These are phyloP conservation scores for Pachymerium ferrugineum DNA, from an alignment of 2,888 invertebrate genomes.

Conservation along the genomic window DNA sequence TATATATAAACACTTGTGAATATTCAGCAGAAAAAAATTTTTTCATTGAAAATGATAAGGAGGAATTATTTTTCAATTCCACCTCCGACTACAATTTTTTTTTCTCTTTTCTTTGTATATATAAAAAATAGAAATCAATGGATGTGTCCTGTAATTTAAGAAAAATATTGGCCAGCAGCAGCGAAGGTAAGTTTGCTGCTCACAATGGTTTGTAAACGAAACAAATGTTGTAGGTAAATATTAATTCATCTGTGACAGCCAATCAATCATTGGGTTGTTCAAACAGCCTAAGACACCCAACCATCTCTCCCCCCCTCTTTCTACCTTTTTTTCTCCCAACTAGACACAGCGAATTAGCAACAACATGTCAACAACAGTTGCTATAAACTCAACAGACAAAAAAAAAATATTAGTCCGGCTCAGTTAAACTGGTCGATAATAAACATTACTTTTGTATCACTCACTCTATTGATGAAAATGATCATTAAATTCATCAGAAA, in stretches of 20 bases:
- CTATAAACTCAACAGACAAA: background rate
- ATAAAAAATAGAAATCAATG: no score
- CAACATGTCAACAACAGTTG: slow-evolving; percentile 21
- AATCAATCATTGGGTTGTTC: background rate
- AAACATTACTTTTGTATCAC: slow-evolving; percentile 18
- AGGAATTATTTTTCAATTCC: background rate
- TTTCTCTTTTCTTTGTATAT: background rate
- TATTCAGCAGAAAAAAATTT: background rate
- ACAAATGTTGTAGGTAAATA: slow-evolving; percentile 16
- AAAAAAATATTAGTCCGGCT: slow-evolving; percentile 1
- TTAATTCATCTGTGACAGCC: slow-evolving; percentile 14
- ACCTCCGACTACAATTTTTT: background rate
- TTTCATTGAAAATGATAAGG: background rate
- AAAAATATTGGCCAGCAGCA: background rate
- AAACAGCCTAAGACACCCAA: background rate
- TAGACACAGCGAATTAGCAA: background rate
- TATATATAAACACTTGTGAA: background rate
- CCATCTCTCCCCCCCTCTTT: background rate
- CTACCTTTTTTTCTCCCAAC: background rate
- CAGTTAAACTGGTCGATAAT: slow-evolving; percentile 16
- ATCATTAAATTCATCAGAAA: slow-evolving; percentile 20
- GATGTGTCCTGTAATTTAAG: slow-evolving; percentile 5
- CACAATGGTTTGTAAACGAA: slow-evolving; percentile 18
- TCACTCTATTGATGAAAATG: slow-evolving; percentile 16
- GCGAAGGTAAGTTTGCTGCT: slow-evolving; percentile 7